Evolutionary conservation across 2,113 vertebrate species (phyloP).

Genomic region (Zootoca vivipara): DNA sequence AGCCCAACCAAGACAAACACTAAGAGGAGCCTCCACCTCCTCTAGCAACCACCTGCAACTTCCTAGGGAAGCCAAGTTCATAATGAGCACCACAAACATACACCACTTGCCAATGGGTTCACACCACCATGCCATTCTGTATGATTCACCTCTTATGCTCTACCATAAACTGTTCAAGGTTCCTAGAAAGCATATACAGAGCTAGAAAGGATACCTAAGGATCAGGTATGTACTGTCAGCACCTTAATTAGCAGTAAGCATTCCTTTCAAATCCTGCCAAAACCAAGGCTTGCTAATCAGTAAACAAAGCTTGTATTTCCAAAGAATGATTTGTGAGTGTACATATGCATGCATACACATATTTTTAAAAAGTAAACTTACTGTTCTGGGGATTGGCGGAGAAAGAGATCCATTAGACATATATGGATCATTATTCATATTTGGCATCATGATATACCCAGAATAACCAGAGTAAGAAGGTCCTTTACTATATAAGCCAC

Average conservation of each 20-base stretch:
- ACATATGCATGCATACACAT: slow-evolving; percentile 20
- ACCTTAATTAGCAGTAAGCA: not conserved
- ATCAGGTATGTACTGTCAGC: slow-evolving; percentile 18
- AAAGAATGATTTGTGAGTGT: not conserved
- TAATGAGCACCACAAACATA: not conserved
- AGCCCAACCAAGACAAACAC: not conserved
- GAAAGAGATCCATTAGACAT: slow-evolving; percentile 98
- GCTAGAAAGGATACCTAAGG: slow-evolving; percentile 15
- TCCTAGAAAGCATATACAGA: slow-evolving; percentile 23
- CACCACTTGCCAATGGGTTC: not conserved
- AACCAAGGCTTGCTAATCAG: slow-evolving; percentile 4
- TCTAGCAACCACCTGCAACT: not conserved
- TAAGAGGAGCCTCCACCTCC: not conserved
- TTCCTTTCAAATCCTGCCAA: slow-evolving; percentile 5
- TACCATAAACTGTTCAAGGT: not conserved
- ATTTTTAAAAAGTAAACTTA: slow-evolving; percentile 79
- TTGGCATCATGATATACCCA: slow-evolving; percentile 99
- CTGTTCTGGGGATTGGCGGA: slow-evolving; percentile 95
- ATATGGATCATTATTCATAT: slow-evolving; percentile 95
- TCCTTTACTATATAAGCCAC: slow-evolving; percentile 90
- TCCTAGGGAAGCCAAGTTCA: not conserved
- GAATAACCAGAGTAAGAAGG: slow-evolving; percentile 91
- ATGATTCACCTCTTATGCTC: slow-evolving; percentile 2
- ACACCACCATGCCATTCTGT: not conserved
- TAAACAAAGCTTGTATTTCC: slow-evolving; percentile 51